Percentiles rank a stretch among this genome's conserved stretches.
These are phyloP conservation scores for Tyria jacobaeae DNA, from an alignment of 2,888 invertebrate genomes.

Conservation along the genomic window DNA sequence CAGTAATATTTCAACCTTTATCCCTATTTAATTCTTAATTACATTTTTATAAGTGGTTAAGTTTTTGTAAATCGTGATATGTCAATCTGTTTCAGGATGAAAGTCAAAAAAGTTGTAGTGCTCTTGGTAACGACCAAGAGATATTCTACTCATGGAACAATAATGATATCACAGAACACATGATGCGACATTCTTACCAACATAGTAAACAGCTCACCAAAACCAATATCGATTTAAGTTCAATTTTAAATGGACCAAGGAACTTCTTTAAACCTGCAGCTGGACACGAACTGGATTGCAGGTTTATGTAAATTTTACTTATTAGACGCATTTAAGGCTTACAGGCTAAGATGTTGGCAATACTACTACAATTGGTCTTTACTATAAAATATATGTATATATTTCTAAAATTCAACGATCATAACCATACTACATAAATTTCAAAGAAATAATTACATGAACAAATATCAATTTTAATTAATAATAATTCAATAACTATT, in stretches of 20 bases:
- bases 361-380: no score
- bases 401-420: no score
- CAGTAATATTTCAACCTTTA: no score
- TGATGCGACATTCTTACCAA: constrained; percentile 82
- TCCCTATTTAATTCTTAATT: no score
- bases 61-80: no score
- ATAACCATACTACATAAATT: no score
- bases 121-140: background rate
- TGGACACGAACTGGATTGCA: constrained; percentile 69
- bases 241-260: constrained; percentile 66
- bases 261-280: constrained; percentile 62
- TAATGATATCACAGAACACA: constrained; percentile 68
- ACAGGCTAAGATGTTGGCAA: no score
- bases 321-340: background rate
- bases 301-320: constrained; percentile 49
- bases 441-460: no score
- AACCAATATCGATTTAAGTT: constrained; percentile 48
- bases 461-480: no score
- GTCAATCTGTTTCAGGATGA: constrained; percentile 10
- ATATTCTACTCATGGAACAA: constrained; percentile 84
- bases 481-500: no score
- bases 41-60: no score
- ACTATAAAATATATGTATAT: no score
- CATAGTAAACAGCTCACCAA: constrained; percentile 69
- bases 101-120: constrained; percentile 32